Percentiles rank a stretch among this genome's conserved stretches.
Evolutionary conservation across 2,888 invertebrate genomes (phyloP).

Genomic region (Trissonchulus latispiculum): DNA sequence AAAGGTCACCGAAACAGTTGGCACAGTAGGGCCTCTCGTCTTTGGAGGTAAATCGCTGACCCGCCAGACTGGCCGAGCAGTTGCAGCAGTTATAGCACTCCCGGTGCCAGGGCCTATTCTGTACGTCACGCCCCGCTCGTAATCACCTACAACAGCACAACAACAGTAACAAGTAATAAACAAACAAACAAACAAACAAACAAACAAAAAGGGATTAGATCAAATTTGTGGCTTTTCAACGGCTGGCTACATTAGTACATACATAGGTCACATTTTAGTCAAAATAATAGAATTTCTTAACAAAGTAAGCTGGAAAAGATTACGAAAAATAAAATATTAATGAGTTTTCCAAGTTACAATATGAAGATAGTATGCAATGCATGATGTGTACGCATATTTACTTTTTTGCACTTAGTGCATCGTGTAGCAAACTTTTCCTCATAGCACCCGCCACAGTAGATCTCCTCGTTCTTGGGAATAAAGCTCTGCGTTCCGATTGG

Average conservation of each 20-base stretch:
- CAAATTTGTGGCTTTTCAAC: no score
- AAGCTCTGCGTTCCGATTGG: slow-evolving; percentile 98
- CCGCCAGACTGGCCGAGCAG: slow-evolving; percentile 88
- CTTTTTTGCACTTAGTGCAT: slow-evolving; percentile 97
- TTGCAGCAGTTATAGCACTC: slow-evolving; percentile 98
- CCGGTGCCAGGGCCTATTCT: slow-evolving; percentile 99
- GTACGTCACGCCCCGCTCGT: slow-evolving; percentile 98
- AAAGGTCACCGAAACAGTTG: slow-evolving; percentile 95
- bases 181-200: no score
- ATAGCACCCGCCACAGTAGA: slow-evolving; percentile 96
- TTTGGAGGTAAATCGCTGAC: slow-evolving; percentile 93
- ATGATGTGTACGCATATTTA: slow-evolving; percentile 48
- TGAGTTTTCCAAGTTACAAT: no score
- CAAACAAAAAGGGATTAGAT: no score
- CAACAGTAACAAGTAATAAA: no score
- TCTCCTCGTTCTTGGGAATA: slow-evolving; percentile 97
- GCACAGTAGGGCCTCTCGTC: slow-evolving; percentile 99
- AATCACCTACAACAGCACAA: slow-evolving; percentile 73
- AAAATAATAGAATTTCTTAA: no score
- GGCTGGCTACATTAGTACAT: no score
- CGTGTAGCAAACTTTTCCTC: slow-evolving; percentile 99
- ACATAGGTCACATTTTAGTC: no score
- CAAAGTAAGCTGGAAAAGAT: no score
- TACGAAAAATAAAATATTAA: no score
- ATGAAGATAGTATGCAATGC: no score